phyloP scores from a whole-genome alignment of 2,113 vertebrate genomes.

The Pseudorasbora parva region DNA sequence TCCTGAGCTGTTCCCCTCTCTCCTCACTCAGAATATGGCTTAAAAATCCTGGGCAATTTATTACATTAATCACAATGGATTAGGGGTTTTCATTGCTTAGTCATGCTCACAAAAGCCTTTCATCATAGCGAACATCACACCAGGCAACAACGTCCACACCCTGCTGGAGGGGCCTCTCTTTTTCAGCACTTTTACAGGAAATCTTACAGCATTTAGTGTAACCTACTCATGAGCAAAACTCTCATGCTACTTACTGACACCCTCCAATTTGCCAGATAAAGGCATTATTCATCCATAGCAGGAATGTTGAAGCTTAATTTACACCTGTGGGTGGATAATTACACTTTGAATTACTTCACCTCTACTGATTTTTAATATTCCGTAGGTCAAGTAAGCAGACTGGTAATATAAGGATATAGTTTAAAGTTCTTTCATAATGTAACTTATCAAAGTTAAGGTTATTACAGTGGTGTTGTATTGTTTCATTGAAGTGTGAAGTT shows the following conservation, averaged over 20 bases:
- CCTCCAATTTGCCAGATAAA: slow-evolving; percentile 31
- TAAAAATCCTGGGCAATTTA: slow-evolving; percentile 73
- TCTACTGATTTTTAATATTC: neutral
- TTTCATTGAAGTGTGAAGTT: slow-evolving; percentile 3
- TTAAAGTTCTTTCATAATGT: slow-evolving; percentile 11
- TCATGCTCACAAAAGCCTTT: slow-evolving; percentile 73
- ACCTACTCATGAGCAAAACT: neutral
- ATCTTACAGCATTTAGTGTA: neutral
- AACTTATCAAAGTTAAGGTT: slow-evolving; percentile 11
- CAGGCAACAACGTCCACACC: slow-evolving; percentile 60
- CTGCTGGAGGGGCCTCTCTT: slow-evolving; percentile 27
- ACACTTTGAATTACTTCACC: slow-evolving; percentile 4
- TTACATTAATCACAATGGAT: slow-evolving; percentile 81
- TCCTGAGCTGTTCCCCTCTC: slow-evolving; percentile 43
- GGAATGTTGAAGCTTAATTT: neutral
- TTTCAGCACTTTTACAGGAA: slow-evolving; percentile 13
- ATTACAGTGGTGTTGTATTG: slow-evolving; percentile 14
- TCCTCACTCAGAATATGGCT: slow-evolving; percentile 44
- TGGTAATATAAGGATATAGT: neutral
- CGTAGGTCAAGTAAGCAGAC: slow-evolving; percentile 11
- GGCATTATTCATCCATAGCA: slow-evolving; percentile 17
- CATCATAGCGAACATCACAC: slow-evolving; percentile 71
- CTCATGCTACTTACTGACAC: neutral
- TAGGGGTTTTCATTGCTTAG: slow-evolving; percentile 76
- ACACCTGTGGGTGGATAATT: neutral